These are phyloP conservation scores for Florisuga fusca DNA, from an alignment of 2,797 vertebrate genomes.

Conservation along the genomic window DNA sequence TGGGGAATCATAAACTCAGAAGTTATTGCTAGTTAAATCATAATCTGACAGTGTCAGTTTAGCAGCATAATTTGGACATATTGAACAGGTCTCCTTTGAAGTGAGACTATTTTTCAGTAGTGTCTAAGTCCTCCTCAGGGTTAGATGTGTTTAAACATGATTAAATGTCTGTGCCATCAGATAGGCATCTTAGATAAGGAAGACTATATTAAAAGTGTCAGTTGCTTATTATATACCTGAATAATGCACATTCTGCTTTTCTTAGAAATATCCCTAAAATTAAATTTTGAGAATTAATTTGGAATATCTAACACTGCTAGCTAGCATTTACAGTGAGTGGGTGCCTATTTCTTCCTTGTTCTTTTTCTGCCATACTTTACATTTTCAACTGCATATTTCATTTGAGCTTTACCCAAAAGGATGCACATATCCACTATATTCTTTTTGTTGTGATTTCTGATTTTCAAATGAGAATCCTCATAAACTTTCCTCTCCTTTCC, in stretches of 20 bases:
- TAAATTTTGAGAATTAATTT: not conserved
- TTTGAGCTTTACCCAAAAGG: not conserved
- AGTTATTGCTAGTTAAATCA: not conserved
- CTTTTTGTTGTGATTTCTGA: not conserved
- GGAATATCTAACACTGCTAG: not conserved
- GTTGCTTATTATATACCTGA: not conserved
- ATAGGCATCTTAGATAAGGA: not conserved
- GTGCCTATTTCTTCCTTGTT: not conserved
- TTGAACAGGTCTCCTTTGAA: not conserved
- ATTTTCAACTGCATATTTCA: not conserved
- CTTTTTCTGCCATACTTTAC: not conserved
- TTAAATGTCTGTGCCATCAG: not conserved
- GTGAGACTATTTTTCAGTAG: not conserved
- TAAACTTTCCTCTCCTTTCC: not conserved
- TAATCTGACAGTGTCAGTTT: not conserved
- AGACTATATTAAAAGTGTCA: not conserved
- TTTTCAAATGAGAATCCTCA: not conserved
- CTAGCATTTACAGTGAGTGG: not conserved
- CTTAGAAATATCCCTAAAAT: not conserved
- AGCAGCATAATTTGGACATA: not conserved
- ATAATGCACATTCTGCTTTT: not conserved
- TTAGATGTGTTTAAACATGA: not conserved
- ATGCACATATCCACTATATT: not conserved
- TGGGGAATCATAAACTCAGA: not conserved
- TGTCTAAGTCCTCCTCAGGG: not conserved